Percentiles rank a stretch among this genome's conserved stretches.
These are phyloP conservation scores for Perognathus longimembris DNA, from an alignment of 2,113 vertebrate genomes.

Conservation along the genomic window DNA sequence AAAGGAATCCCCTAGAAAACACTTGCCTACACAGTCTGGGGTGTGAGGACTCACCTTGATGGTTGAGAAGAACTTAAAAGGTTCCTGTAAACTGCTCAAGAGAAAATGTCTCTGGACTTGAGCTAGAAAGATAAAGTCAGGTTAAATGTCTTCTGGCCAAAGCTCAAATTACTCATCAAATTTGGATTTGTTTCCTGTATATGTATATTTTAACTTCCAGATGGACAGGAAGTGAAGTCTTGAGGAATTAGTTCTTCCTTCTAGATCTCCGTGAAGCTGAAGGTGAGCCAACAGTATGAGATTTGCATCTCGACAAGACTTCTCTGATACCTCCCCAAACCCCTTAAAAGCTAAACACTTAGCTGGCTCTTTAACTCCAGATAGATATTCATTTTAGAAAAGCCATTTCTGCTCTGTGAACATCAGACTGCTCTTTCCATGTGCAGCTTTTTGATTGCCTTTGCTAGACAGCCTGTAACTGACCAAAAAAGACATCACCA, in stretches of 20 bases:
- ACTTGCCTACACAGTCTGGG: neutral
- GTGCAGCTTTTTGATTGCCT: neutral
- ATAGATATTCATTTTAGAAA: conserved; percentile 44
- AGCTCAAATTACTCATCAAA: neutral
- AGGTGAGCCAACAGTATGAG: neutral
- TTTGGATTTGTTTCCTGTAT: neutral
- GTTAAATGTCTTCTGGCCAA: neutral
- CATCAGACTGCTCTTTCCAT: neutral
- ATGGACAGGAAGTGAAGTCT: neutral
- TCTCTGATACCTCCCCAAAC: neutral
- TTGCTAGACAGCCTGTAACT: neutral
- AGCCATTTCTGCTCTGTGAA: neutral
- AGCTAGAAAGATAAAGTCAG: neutral
- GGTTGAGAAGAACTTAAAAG: neutral
- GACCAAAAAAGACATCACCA: neutral
- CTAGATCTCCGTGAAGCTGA: neutral
- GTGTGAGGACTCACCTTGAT: accelerated
- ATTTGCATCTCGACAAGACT: neutral
- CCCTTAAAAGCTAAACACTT: neutral
- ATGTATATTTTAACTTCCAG: neutral
- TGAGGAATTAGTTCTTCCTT: neutral
- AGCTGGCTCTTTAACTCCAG: neutral
- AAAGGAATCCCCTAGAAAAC: conserved; percentile 28
- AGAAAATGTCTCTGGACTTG: neutral
- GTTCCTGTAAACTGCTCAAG: neutral